Percentiles rank a stretch among this genome's conserved stretches.
phyloP scores from a whole-genome alignment of 2,888 invertebrate species.

The Isoperla grammatica region DNA sequence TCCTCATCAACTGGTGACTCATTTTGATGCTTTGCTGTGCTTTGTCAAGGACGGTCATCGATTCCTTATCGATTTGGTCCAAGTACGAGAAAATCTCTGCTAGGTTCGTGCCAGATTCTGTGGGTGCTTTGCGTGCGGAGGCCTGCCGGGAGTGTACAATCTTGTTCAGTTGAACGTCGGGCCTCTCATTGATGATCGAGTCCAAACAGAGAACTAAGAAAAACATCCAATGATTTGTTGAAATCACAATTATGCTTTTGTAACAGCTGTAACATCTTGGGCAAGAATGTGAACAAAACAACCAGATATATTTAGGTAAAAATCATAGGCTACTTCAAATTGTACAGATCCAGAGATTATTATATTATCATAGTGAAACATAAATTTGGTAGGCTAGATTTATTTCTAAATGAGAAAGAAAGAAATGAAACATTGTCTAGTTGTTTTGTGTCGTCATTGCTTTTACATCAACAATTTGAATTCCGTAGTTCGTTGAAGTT shows the following conservation, averaged over 20 bases:
- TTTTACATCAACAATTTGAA: no score
- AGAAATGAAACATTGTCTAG: no score
- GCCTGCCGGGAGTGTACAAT: background rate
- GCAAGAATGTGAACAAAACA: no score
- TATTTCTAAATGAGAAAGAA: no score
- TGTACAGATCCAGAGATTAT: no score
- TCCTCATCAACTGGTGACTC: background rate
- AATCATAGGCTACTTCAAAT: no score
- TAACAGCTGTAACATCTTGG: background rate
- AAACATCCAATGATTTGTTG: background rate
- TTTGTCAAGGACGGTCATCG: constrained; percentile 43
- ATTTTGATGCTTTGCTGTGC: constrained; percentile 15
- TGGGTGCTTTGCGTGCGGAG: background rate
- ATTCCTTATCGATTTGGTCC: constrained; percentile 58
- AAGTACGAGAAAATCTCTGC: constrained; percentile 56
- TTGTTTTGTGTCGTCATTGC: no score
- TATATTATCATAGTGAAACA: no score
- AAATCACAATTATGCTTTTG: background rate
- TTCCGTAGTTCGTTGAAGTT: no score
- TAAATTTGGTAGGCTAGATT: no score
- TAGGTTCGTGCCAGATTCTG: background rate
- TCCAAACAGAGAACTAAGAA: background rate
- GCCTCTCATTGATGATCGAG: background rate
- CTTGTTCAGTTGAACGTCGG: background rate
- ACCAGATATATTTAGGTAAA: no score